Evolutionary conservation across 2,888 invertebrate species (phyloP), one percentile per base, ranked within the genome.

Genomic region (Megastigmus dorsalis): DNA sequence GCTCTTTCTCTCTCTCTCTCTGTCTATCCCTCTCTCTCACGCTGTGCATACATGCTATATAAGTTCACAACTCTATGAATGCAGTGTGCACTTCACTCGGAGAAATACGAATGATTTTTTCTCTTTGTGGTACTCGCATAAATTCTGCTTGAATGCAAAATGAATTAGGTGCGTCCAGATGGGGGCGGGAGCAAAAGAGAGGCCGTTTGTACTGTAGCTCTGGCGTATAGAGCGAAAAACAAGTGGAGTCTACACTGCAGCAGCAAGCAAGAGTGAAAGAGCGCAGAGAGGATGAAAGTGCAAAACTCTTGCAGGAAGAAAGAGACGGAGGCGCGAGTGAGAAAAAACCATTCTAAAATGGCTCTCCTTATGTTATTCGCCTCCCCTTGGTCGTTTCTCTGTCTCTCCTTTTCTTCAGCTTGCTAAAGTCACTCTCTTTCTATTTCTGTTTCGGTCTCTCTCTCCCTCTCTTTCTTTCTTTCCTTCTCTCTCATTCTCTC

Each of bases 371-470:
- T n/a, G 13, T 50, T 55, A 26, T 3, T 43, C 59, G 5, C 41
- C n/a, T 62, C 48, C 50, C 23, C n/a, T n/a, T n/a, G n/a, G n/a
- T 48, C 20, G 43, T 48, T 43, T 60, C 52, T 59, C 62, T 52
- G 57, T 66, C 50, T 7, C 43, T 60, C 55, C 23, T 30, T 63
- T 43, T 13, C 43, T 48, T 18, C 38, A n/a, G n/a, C 30, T n/a
- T n/a, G 20, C 41, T 26, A 72, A 72, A 73, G 71, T 73, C 41
- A 28, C 68, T 73, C 57, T 71, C 59, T 43, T 69, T 63, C 63
- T 59, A 69, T 67, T 67, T 67, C 62, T 63, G 67, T 41, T 48
- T 69, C 55, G 15, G 9, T 7, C 23, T 4, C 43, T n/a, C 33
- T 50, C 26, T 63, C 43, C 59, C 50, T 59, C 48, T 7, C 65